Conservation (phyloP, 2,113 vertebrate genomes). For the Podarcis raffonei region DNA sequence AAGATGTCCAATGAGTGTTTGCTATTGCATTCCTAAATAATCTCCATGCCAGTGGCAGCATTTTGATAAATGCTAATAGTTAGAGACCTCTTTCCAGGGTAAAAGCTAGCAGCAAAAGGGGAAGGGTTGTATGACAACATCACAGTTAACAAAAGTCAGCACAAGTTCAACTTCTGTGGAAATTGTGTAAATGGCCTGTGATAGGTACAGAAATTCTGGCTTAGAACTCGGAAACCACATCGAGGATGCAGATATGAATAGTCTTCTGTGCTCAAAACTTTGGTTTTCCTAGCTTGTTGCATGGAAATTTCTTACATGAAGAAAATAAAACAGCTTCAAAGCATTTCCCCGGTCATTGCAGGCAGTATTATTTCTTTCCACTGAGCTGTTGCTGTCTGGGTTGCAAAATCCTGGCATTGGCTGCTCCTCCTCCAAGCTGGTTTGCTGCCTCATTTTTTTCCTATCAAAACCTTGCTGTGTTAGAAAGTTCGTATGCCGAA, state of each 20-base stretch:
- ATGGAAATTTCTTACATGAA: slow-evolving; percentile 61
- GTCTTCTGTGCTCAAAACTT: slow-evolving; percentile 57
- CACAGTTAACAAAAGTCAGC: slow-evolving; percentile 18
- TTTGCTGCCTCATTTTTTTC: not conserved
- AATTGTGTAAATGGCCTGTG: slow-evolving; percentile 26
- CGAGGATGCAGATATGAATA: slow-evolving; percentile 68
- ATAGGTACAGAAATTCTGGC: slow-evolving; percentile 62
- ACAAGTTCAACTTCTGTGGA: not conserved
- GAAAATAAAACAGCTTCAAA: slow-evolving; percentile 50
- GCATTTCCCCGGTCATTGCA: not conserved
- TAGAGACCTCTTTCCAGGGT: slow-evolving; percentile 27
- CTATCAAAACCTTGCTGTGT: not conserved
- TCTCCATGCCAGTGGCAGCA: not conserved
- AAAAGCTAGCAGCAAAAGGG: not conserved
- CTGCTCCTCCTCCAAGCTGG: not conserved
- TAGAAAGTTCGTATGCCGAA: not conserved
- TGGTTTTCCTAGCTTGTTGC: slow-evolving; percentile 65
- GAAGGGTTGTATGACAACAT: not conserved
- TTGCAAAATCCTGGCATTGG: not conserved
- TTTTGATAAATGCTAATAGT: not conserved
- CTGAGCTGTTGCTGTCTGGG: not conserved
- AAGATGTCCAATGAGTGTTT: not conserved
- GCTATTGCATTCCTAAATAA: not conserved
- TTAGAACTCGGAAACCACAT: slow-evolving; percentile 64
- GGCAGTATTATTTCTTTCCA: slow-evolving; percentile 25